Percentiles rank a stretch among this genome's conserved stretches.
phyloP scores from a whole-genome alignment of 1,140 invertebrate genomes.

The Drosophila sturtevanti region DNA sequence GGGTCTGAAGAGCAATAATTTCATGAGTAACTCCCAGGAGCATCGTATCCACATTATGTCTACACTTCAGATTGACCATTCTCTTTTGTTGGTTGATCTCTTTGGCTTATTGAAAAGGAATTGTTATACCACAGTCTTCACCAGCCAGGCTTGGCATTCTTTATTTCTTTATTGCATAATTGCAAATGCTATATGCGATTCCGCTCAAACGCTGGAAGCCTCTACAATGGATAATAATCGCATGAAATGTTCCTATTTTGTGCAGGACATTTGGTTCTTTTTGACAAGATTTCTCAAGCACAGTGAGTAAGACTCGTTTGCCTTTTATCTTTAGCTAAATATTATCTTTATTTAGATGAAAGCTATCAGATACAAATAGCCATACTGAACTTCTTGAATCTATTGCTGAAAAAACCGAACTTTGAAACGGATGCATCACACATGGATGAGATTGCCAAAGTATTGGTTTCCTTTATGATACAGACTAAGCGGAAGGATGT shows the following conservation, averaged over 20 bases:
- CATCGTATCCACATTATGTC: constrained; percentile 34
- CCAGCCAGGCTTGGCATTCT: constrained; percentile 35
- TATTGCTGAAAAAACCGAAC: constrained; percentile 32
- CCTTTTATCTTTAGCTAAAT: neutral
- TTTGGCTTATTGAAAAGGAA: constrained; percentile 55
- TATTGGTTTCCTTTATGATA: constrained; percentile 29
- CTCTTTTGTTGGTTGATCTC: constrained; percentile 51
- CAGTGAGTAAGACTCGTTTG: constrained; percentile 32
- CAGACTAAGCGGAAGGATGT: constrained; percentile 22
- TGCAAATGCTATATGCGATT: constrained; percentile 56
- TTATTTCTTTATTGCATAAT: constrained; percentile 58
- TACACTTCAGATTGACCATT: constrained; percentile 41
- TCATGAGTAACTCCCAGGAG: neutral
- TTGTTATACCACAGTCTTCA: constrained; percentile 45
- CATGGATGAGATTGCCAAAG: constrained; percentile 53
- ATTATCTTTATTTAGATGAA: constrained; percentile 25
- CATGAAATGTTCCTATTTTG: constrained; percentile 39
- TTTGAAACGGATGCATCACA: constrained; percentile 4
- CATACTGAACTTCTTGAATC: constrained; percentile 36
- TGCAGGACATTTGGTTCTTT: constrained; percentile 63
- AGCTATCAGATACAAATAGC: constrained; percentile 38
- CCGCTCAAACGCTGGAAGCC: neutral
- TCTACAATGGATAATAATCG: neutral
- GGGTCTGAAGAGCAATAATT: neutral
- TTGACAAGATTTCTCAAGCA: constrained; percentile 40